These are phyloP conservation scores for Sebastes trivittatus DNA, from an alignment of 2,797 vertebrate genomes.

Conservation along the genomic window DNA sequence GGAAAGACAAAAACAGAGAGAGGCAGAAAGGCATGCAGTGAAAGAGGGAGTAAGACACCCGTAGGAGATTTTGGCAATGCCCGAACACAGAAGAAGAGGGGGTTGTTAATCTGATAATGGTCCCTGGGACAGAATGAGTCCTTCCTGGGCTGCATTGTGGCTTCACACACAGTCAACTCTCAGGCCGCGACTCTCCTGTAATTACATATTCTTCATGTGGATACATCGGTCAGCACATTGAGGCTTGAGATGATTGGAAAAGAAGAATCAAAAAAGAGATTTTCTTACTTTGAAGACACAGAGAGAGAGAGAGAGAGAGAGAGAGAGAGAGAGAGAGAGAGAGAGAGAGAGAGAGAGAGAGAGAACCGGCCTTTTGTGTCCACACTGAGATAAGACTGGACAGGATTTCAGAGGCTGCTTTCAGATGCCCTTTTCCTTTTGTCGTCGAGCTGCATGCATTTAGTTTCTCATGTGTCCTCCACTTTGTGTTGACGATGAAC, in stretches of 20 bases:
- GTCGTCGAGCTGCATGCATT: not conserved
- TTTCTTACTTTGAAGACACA: conserved; percentile 21
- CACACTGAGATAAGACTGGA: conserved; percentile 28
- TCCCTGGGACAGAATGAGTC: conserved; percentile 51
- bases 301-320: not conserved
- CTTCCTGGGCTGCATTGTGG: conserved; percentile 64
- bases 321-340: not conserved
- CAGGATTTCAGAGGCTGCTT: conserved; percentile 29
- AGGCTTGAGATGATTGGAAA: conserved; percentile 52
- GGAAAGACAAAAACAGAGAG: conserved; percentile 7
- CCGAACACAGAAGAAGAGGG: conserved; percentile 41
- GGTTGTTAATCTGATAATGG: conserved; percentile 71
- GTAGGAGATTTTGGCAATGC: conserved; percentile 32
- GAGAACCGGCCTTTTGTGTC: conserved; percentile 14
- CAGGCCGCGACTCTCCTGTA: conserved; percentile 61
- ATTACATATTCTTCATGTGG: conserved; percentile 75
- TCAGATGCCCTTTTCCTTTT: conserved; percentile 10
- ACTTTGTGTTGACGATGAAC: not conserved
- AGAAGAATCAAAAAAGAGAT: conserved; percentile 47
- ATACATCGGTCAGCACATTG: conserved; percentile 54
- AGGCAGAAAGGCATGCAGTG: not conserved
- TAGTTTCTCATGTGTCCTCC: conserved; percentile 13
- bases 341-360: not conserved
- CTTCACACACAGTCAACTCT: conserved; percentile 64
- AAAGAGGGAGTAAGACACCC: conserved; percentile 16